phyloP scores from a whole-genome alignment of 2,113 vertebrate genomes.

The Tretioscincus oriximinensis region DNA sequence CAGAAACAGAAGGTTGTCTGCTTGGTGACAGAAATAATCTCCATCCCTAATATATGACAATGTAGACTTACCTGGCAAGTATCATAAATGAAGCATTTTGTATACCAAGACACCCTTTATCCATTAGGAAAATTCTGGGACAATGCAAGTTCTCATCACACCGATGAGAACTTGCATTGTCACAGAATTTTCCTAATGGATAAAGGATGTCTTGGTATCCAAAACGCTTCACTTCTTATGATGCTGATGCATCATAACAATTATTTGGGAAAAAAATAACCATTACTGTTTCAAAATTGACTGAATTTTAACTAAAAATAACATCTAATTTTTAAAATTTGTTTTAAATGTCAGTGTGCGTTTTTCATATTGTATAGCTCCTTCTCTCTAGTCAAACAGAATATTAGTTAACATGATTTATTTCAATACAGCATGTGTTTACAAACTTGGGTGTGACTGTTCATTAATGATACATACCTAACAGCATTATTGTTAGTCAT shows the following conservation, averaged over 20 bases:
- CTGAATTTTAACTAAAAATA: not conserved
- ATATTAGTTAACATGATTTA: not conserved
- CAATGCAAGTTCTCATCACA: not conserved
- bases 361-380: not conserved
- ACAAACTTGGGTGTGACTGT: slow-evolving; percentile 7
- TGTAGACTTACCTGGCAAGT: too few relatives aligned
- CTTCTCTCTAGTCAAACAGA: not conserved
- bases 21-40: not conserved
- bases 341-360: not conserved
- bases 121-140: not conserved
- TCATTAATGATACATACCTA: slow-evolving; percentile 1
- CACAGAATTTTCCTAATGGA: too few relatives aligned
- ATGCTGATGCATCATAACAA: not conserved
- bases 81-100: not conserved
- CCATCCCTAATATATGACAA: not conserved
- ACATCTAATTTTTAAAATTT: not conserved
- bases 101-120: not conserved
- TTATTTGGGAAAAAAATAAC: too few relatives aligned
- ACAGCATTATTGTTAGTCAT: slow-evolving; percentile 11
- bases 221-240: too few relatives aligned
- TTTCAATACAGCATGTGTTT: not conserved
- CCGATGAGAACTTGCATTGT: too few relatives aligned
- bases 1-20: not conserved
- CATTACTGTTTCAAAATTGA: not conserved
- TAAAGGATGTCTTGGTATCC: too few relatives aligned